These are phyloP conservation scores for Sesamia inferens DNA, from an alignment of 2,888 invertebrate species.

Conservation along the genomic window DNA sequence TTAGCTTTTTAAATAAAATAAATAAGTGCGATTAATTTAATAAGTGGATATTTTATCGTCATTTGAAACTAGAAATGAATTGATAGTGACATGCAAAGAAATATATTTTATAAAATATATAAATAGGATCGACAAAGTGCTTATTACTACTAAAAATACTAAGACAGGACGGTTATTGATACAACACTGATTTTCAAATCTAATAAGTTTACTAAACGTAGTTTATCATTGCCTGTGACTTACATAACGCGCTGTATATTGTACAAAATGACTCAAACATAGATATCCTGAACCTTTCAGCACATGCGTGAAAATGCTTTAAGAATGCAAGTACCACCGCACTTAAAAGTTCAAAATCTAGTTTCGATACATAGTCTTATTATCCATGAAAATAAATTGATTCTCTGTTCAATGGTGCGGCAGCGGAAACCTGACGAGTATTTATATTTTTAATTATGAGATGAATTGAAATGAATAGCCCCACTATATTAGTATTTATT, in stretches of 20 bases:
- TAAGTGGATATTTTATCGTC: constrained; percentile 47
- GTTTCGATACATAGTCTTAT: constrained; percentile 3
- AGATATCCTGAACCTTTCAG: not conserved
- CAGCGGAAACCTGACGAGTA: constrained; percentile 17
- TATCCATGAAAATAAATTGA: constrained; percentile 12
- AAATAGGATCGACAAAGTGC: constrained; percentile 32
- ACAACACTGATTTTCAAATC: constrained; percentile 11
- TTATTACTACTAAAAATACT: constrained; percentile 14
- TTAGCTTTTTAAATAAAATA: constrained; percentile 40
- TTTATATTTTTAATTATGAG: constrained; percentile 6
- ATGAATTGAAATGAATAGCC: constrained; percentile 13
- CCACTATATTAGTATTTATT: constrained; percentile 6
- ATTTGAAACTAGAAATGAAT: constrained; percentile 39
- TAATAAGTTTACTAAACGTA: constrained; percentile 16
- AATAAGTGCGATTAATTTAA: constrained; percentile 56
- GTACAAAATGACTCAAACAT: not conserved
- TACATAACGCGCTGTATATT: not conserved
- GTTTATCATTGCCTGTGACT: constrained; percentile 10
- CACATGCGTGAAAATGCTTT: constrained; percentile 20
- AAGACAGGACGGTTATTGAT: not conserved
- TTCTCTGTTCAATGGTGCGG: not conserved
- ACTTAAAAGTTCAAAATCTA: constrained; percentile 4
- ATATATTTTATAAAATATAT: constrained; percentile 54
- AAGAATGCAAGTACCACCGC: not conserved
- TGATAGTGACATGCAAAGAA: constrained; percentile 36